Conservation (phyloP, 2,888 invertebrate genomes). For the Harpalus rufipes region DNA sequence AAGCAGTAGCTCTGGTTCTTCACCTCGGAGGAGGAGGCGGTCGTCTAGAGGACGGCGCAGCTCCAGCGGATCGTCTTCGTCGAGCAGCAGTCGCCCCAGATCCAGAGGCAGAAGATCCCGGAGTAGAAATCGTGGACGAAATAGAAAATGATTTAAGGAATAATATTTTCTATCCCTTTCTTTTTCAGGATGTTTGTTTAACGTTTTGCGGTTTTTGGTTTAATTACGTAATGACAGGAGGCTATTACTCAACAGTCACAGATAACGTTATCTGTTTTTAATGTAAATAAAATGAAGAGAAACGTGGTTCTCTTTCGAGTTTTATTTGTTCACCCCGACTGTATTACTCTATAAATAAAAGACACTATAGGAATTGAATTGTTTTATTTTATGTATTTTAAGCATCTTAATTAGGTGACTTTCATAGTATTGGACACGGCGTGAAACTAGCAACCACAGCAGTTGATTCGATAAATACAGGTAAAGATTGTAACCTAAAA, state of each 20-base stretch:
- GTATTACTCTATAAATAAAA: constrained; percentile 21
- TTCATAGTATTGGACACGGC: no score
- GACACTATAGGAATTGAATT: background rate
- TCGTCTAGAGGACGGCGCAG: constrained; percentile 63
- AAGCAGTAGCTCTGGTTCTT: constrained; percentile 70
- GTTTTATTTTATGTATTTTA: no score
- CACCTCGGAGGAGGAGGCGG: constrained; percentile 61
- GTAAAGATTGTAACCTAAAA: no score
- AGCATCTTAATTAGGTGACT: no score
- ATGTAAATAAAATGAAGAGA: background rate
- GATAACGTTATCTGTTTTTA: constrained; percentile 24
- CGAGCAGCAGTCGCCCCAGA: constrained; percentile 70
- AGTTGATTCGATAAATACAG: no score
- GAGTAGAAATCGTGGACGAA: constrained; percentile 45
- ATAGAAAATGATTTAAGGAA: constrained; percentile 33
- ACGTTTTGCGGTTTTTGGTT: background rate
- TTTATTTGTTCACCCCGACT: background rate
- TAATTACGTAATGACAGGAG: constrained; percentile 13
- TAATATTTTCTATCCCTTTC: background rate
- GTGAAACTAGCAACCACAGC: no score
- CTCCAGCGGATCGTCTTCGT: constrained; percentile 68
- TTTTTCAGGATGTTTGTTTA: constrained; percentile 7
- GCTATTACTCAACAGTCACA: background rate
- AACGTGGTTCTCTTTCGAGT: background rate
- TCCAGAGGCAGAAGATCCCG: constrained; percentile 54